These are phyloP conservation scores for Itoplectis maculator DNA, from an alignment of 2,888 invertebrate species.

Conservation along the genomic window DNA sequence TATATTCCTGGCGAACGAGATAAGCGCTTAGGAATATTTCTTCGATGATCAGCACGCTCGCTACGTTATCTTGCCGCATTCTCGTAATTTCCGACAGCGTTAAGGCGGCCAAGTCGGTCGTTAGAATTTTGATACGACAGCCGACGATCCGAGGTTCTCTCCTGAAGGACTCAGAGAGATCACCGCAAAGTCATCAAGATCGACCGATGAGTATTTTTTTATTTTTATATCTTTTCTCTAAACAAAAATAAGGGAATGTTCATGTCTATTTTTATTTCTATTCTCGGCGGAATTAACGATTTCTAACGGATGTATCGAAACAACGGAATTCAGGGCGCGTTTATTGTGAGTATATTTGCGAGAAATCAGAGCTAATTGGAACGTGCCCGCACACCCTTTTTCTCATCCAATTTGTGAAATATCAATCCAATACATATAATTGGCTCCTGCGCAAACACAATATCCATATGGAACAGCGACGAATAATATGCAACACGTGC, in stretches of 20 bases:
- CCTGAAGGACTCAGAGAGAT: background rate
- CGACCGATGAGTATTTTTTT: background rate
- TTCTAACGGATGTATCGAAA: conserved; percentile 2
- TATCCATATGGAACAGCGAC: conserved; percentile 15
- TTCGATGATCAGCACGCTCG: conserved; percentile 17
- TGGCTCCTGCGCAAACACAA: conserved; percentile 31
- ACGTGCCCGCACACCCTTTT: conserved; percentile 22
- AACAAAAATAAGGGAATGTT: no score
- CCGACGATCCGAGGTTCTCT: background rate
- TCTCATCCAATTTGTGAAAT: conserved; percentile 45
- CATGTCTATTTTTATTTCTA: background rate
- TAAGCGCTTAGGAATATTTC: conserved; percentile 24
- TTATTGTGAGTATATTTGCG: conserved; percentile 30
- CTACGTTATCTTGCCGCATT: conserved; percentile 23
- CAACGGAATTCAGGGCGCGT: conserved; percentile 9
- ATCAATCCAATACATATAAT: conserved; percentile 44
- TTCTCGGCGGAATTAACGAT: background rate
- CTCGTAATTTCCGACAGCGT: conserved; percentile 10
- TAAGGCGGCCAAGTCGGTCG: background rate
- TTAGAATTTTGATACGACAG: conserved; percentile 8
- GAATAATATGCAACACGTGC: conserved; percentile 31
- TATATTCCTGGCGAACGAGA: conserved; percentile 3
- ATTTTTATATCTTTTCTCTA: no score
- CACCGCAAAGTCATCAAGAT: background rate
- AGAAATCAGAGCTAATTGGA: conserved; percentile 44